phyloP scores from a whole-genome alignment of 2,888 invertebrate species.

The Drosophila longiperda region DNA sequence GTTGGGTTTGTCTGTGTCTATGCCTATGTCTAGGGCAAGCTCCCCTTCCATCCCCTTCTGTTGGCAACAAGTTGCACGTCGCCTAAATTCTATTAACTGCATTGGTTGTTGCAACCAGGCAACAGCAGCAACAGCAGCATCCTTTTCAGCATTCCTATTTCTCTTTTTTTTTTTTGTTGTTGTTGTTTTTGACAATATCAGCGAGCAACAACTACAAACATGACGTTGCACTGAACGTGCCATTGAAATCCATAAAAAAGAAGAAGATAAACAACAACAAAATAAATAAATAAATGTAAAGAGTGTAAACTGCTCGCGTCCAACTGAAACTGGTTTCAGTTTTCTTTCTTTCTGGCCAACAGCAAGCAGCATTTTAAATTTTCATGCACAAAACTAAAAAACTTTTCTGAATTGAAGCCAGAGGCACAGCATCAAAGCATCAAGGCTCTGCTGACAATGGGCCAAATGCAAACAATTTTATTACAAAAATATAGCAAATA shows the following conservation, averaged over 20 bases:
- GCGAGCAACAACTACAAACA: conserved; percentile 38
- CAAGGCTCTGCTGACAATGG: conserved; percentile 33
- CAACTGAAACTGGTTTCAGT: conserved; percentile 69
- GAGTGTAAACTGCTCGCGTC: conserved; percentile 46
- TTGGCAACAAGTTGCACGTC: conserved; percentile 31
- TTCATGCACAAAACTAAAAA: conserved; percentile 69
- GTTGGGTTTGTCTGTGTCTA: conserved; percentile 31
- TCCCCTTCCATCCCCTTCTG: background rate
- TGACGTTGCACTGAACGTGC: conserved; percentile 66
- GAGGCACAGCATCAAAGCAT: conserved; percentile 1
- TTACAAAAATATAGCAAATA: conserved; percentile 28
- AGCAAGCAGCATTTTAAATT: conserved; percentile 61
- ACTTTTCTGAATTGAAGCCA: conserved; percentile 60
- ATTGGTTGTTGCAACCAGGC: conserved; percentile 18
- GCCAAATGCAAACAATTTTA: conserved; percentile 36
- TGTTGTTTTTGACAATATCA: conserved; percentile 40
- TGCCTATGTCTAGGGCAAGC: conserved; percentile 34
- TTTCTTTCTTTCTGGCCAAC: conserved; percentile 57
- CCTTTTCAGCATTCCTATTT: conserved; percentile 68
- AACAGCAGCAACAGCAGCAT: conserved; percentile 27
- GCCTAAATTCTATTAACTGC: conserved; percentile 59
- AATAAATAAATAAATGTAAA: conserved; percentile 51
- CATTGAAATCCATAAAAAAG: conserved; percentile 71
- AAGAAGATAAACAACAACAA: conserved; percentile 22
- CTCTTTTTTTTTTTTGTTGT: conserved; percentile 23